phyloP scores from a whole-genome alignment of 2,888 invertebrate genomes.

The Melinaea menophilus region DNA sequence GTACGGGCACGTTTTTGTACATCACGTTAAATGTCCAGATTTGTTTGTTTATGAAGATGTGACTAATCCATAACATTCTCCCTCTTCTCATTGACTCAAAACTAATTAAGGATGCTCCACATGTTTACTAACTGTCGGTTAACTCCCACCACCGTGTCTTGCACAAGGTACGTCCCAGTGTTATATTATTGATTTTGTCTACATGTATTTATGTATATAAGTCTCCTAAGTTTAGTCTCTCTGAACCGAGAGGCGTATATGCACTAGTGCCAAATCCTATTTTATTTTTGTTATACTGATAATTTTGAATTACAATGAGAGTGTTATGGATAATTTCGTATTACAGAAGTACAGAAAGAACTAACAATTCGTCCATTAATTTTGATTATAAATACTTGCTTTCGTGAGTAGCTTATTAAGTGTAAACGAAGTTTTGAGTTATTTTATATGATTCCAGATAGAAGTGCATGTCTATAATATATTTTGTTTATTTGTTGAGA shows the following conservation, averaged over 20 bases:
- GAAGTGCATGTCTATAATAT: constrained; percentile 63
- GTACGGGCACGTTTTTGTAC: constrained; percentile 50
- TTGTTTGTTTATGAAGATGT: constrained; percentile 60
- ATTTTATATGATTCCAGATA: constrained; percentile 54
- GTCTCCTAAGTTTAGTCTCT: constrained; percentile 62
- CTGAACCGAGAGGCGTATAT: constrained; percentile 33
- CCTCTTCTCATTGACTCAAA: constrained; percentile 75
- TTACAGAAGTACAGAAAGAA: constrained; percentile 29
- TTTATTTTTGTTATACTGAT: constrained; percentile 24
- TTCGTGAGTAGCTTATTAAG: constrained; percentile 64
- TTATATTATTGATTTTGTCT: constrained; percentile 70
- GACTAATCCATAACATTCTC: constrained; percentile 79
- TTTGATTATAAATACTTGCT: constrained; percentile 51
- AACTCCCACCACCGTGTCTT: constrained; percentile 74
- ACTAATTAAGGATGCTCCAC: constrained; percentile 77
- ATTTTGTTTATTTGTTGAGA: constrained; percentile 54
- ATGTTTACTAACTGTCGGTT: constrained; percentile 66
- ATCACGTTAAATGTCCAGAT: constrained; percentile 42
- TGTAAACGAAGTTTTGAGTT: constrained; percentile 47
- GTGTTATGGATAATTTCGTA: constrained; percentile 68
- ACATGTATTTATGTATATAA: constrained; percentile 56
- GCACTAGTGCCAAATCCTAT: constrained; percentile 66
- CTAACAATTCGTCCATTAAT: constrained; percentile 31
- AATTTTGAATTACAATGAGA: constrained; percentile 46
- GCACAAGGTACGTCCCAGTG: constrained; percentile 73